phyloP scores from a whole-genome alignment of 2,113 vertebrate genomes.

The Eurystomus gularis region DNA sequence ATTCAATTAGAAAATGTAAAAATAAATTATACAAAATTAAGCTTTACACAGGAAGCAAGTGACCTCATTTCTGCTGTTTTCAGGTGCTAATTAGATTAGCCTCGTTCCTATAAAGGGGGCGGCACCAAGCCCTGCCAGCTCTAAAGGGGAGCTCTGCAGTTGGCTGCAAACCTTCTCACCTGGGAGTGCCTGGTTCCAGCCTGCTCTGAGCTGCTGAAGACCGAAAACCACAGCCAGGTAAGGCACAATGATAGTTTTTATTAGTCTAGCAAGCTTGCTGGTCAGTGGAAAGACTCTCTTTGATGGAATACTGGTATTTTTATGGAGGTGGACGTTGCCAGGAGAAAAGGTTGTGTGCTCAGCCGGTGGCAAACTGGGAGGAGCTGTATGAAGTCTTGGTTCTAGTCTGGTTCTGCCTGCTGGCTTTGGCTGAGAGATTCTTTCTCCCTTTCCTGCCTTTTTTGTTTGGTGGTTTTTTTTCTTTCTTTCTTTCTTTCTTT shows the following conservation, averaged over 20 bases:
- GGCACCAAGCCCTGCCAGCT: background rate
- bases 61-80: slow-evolving; percentile 61
- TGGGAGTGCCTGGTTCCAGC: background rate
- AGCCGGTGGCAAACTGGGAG: background rate
- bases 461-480: too few relatives aligned
- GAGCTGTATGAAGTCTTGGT: background rate
- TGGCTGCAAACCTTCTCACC: background rate
- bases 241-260: rapidly evolving
- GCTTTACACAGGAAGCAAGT: slow-evolving; percentile 58
- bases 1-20: slow-evolving; percentile 73
- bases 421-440: background rate
- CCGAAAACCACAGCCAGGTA: background rate
- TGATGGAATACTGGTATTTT: background rate
- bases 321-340: background rate
- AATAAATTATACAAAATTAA: slow-evolving; percentile 68
- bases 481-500: background rate
- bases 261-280: background rate
- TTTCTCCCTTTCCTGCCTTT: background rate
- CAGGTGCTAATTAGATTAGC: slow-evolving; percentile 64
- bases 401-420: background rate
- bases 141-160: background rate
- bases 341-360: background rate
- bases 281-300: background rate
- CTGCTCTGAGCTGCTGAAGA: background rate
- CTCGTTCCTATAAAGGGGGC: background rate